phyloP scores from a whole-genome alignment of 2,888 invertebrate genomes.

The Cerceris ruficornis region DNA sequence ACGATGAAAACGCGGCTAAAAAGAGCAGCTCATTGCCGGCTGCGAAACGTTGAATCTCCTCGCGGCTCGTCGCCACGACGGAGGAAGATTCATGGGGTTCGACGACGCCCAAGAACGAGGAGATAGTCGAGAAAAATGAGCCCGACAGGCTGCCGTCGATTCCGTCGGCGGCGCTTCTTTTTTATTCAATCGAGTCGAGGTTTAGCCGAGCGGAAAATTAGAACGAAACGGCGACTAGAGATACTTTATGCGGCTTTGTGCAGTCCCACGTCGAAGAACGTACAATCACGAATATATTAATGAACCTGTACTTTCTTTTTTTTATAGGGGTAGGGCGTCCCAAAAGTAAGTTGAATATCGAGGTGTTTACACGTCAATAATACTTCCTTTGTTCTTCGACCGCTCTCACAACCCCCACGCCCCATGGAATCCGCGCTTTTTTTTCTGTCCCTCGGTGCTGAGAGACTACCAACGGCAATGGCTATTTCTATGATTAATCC shows the following conservation, averaged over 20 bases:
- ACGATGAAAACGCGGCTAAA: too few relatives aligned
- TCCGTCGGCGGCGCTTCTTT: constrained; percentile 25
- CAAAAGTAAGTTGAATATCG: constrained; percentile 81
- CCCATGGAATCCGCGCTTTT: constrained; percentile 50
- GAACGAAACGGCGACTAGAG: constrained; percentile 20
- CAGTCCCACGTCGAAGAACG: constrained; percentile 51
- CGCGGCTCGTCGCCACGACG: too few relatives aligned
- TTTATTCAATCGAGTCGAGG: constrained; percentile 25
- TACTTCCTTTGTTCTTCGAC: constrained; percentile 72
- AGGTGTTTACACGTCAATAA: constrained; percentile 79
- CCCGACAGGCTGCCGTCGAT: constrained; percentile 48
- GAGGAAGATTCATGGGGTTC: too few relatives aligned
- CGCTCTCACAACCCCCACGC: constrained; percentile 65
- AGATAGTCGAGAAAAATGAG: constrained; percentile 16
- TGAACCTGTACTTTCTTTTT: constrained; percentile 78
- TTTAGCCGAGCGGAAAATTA: constrained; percentile 18
- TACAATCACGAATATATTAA: constrained; percentile 71
- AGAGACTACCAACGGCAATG: constrained; percentile 25
- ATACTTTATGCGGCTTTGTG: constrained; percentile 54
- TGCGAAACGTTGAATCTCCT: too few relatives aligned
- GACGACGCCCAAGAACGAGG: not conserved
- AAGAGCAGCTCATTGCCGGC: too few relatives aligned
- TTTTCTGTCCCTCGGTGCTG: constrained; percentile 45
- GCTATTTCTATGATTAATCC: not conserved
- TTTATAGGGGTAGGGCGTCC: constrained; percentile 82